Percentiles rank a stretch among this genome's conserved stretches.
These are phyloP conservation scores for Coleophora flavipennella DNA, from an alignment of 2,888 invertebrate genomes.

Conservation along the genomic window DNA sequence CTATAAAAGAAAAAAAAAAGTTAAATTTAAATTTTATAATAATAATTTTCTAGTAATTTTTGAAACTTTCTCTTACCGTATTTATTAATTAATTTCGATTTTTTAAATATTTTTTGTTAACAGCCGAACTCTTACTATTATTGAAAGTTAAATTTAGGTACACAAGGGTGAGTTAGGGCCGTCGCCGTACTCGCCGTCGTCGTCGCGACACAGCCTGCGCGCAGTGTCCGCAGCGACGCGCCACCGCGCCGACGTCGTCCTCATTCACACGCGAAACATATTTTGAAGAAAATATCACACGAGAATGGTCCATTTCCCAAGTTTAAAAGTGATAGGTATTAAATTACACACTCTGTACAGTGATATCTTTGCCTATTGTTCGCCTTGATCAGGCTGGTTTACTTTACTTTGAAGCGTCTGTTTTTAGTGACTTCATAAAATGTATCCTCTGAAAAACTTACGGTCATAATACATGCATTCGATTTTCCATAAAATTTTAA, in stretches of 20 bases:
- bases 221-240: conserved; percentile 54
- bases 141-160: too few species aligned
- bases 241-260: conserved; percentile 52
- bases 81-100: too few species aligned
- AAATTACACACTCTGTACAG: background rate
- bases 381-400: conserved; percentile 41
- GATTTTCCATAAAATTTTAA: too few species aligned
- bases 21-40: too few species aligned
- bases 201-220: conserved; percentile 41
- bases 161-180: too few species aligned
- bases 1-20: too few species aligned
- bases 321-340: conserved; percentile 3
- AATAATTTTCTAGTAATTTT: too few species aligned
- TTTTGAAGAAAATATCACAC: conserved; percentile 36
- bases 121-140: too few species aligned
- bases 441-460: too few species aligned
- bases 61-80: too few species aligned
- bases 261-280: conserved; percentile 26
- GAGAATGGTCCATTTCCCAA: conserved; percentile 41
- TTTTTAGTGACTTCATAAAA: conserved; percentile 31
- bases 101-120: too few species aligned
- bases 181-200: conserved; percentile 1
- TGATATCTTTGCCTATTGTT: conserved; percentile 9
- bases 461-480: too few species aligned
- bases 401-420: conserved; percentile 29